Evolutionary conservation across 2,797 vertebrate species (phyloP).

Genomic region (Picus viridis): DNA sequence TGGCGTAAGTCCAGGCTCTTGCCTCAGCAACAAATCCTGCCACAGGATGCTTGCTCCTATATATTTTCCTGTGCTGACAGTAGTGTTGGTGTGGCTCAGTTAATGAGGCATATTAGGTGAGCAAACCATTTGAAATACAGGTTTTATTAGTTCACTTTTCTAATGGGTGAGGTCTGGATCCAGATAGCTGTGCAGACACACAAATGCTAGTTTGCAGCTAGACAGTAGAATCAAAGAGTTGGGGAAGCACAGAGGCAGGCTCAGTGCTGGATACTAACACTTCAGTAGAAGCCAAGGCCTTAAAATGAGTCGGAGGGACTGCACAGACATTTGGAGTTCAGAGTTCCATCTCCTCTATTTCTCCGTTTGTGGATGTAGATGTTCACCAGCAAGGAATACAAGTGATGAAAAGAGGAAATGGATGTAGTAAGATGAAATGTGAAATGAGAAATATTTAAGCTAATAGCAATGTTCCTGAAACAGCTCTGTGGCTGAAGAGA

Average conservation of each 20-base stretch:
- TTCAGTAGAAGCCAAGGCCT: neutral
- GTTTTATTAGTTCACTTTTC: neutral
- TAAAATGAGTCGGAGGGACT: neutral
- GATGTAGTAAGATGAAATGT: neutral
- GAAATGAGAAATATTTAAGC: neutral
- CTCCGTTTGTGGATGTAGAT: neutral
- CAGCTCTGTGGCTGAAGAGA: neutral
- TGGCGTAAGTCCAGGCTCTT: neutral
- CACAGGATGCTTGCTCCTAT: neutral
- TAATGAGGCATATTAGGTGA: neutral
- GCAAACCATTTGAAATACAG: neutral
- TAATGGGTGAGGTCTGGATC: neutral
- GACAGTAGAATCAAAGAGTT: neutral
- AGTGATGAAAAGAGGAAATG: neutral
- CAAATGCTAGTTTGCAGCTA: neutral
- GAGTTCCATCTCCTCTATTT: neutral
- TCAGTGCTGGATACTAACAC: neutral
- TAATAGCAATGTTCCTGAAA: neutral
- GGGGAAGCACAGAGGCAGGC: neutral
- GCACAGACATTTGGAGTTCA: neutral
- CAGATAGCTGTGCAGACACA: neutral
- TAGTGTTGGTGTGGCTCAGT: neutral
- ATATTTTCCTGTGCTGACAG: neutral
- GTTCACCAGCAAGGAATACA: neutral
- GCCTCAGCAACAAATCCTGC: neutral